Evolutionary conservation across 2,888 invertebrate species (phyloP).

Genomic region (Metallyticus violacea): DNA sequence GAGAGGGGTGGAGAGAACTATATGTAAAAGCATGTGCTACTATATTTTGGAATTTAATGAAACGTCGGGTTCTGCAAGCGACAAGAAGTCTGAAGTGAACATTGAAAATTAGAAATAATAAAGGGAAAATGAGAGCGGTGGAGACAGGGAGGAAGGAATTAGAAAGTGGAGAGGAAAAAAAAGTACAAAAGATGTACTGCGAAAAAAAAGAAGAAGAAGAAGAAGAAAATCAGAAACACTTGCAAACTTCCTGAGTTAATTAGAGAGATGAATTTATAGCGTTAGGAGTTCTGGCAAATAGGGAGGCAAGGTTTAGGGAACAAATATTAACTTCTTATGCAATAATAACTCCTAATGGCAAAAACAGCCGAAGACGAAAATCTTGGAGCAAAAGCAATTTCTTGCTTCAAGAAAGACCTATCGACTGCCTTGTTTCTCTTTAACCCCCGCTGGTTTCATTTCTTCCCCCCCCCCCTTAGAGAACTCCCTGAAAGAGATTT

Average conservation of each 20-base stretch:
- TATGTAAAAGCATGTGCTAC: background rate
- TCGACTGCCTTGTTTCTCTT: background rate
- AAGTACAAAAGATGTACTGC: background rate
- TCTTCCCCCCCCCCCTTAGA: background rate
- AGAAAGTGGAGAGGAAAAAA: too few species aligned
- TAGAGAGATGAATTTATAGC: constrained; percentile 22
- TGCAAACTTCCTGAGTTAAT: constrained; percentile 25
- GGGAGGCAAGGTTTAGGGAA: too few species aligned
- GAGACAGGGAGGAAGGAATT: too few species aligned
- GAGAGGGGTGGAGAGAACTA: too few species aligned
- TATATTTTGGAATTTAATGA: background rate
- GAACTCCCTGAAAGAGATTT: background rate
- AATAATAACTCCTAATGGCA: constrained; percentile 28
- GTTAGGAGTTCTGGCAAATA: too few species aligned
- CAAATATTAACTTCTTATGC: constrained; percentile 13
- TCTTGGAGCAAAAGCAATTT: constrained; percentile 27
- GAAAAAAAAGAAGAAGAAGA: background rate
- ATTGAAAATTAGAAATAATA: background rate
- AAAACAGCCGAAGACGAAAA: constrained; percentile 27
- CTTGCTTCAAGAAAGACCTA: constrained; percentile 5
- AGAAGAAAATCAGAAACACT: constrained; percentile 8
- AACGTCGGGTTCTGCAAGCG: background rate
- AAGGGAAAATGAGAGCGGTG: background rate
- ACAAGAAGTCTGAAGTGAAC: background rate
- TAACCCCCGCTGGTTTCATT: too few species aligned